These are phyloP conservation scores for Epizoanthus scotinus DNA, from an alignment of 92 coral and sea anemone species.

Conservation along the genomic window DNA sequence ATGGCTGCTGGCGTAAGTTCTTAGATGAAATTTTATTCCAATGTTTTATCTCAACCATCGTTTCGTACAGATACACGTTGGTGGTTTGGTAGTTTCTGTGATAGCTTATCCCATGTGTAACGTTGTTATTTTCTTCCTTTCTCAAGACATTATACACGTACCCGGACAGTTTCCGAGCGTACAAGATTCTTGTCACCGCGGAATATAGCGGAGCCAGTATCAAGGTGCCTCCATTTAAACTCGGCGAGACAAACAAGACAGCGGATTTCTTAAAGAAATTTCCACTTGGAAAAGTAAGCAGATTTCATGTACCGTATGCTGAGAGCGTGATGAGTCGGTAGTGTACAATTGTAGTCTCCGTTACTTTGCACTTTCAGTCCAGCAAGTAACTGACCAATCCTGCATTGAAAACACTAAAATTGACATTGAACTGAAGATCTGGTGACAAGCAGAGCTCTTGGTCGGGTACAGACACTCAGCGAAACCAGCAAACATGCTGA, in stretches of 20 bases:
- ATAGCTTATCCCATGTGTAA: neutral
- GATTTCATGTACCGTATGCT: too few species aligned
- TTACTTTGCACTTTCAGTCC: too few species aligned
- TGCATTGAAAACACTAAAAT: too few species aligned
- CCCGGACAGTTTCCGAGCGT: conserved; percentile 96
- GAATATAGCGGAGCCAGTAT: conserved; percentile 93
- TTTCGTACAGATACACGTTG: neutral
- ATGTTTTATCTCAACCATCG: conserved; percentile 32
- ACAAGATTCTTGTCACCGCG: conserved; percentile 96
- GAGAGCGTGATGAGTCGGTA: neutral
- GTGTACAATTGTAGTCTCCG: neutral
- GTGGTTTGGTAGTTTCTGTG: neutral
- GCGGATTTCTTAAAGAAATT: conserved; percentile 85
- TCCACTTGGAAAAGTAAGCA: conserved; percentile 94
- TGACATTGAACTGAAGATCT: too few species aligned
- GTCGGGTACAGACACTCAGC: too few species aligned
- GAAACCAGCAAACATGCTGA: too few species aligned
- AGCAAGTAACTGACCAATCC: too few species aligned
- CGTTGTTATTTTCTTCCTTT: conserved; percentile 29
- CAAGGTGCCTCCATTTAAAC: conserved; percentile 80
- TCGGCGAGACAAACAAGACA: conserved; percentile 93
- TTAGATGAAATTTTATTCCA: neutral
- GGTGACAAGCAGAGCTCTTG: too few species aligned
- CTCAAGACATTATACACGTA: conserved; percentile 94
- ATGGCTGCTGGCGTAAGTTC: conserved; percentile 95